Conservation (phyloP, 2,113 vertebrate genomes). For the Lanius collurio region DNA sequence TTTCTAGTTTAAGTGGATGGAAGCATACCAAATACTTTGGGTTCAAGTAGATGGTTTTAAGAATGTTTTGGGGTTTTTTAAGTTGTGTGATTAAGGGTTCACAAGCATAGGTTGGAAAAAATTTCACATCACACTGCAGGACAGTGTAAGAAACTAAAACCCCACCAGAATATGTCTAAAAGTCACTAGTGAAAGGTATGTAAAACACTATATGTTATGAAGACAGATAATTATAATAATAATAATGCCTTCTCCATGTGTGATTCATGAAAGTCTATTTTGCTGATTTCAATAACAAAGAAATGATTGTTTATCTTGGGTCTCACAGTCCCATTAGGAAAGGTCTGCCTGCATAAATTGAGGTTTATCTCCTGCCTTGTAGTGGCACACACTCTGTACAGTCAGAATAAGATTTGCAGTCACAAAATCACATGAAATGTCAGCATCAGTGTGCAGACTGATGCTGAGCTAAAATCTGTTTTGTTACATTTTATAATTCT, state of each 20-base stretch:
- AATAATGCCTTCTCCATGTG: not conserved
- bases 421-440: not conserved
- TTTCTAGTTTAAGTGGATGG: not conserved
- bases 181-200: not conserved
- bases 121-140: not conserved
- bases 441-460: not conserved
- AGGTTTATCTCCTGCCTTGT: conserved; percentile 8
- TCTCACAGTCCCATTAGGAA: not conserved
- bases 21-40: not conserved
- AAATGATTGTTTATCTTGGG: not conserved
- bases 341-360: conserved; percentile 17
- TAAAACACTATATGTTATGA: not conserved
- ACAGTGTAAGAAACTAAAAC: not conserved
- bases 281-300: conserved; percentile 6
- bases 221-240: not conserved
- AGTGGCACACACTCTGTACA: not conserved
- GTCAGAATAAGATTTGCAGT: not conserved
- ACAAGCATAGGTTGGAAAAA: not conserved
- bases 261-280: not conserved
- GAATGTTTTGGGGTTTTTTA: not conserved
- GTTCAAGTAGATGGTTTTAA: not conserved
- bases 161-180: not conserved
- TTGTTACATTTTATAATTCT: not conserved
- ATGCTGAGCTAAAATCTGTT: not conserved
- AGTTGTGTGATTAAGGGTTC: not conserved